Evolutionary conservation across 2,797 vertebrate species (phyloP).

Genomic region (Tragopan temminckii): DNA sequence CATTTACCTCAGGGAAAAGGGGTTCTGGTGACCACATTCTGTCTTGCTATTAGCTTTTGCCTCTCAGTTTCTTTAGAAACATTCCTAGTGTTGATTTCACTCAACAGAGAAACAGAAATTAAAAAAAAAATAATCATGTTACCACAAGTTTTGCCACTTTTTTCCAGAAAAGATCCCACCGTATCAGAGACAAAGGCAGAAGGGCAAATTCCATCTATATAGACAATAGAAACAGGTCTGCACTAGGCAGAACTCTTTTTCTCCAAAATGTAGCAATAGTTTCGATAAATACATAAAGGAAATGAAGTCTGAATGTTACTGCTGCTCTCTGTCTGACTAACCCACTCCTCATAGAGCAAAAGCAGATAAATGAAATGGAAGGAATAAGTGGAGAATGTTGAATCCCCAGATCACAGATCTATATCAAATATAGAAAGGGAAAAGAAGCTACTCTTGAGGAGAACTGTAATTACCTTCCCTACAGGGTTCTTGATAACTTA

Average conservation of each 20-base stretch:
- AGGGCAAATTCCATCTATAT: background rate
- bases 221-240: background rate
- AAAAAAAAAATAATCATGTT: background rate
- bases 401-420: background rate
- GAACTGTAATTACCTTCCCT: background rate
- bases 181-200: background rate
- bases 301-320: background rate
- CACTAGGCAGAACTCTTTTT: background rate
- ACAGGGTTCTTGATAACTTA: background rate
- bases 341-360: background rate
- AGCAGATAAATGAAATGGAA: background rate
- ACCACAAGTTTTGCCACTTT: background rate
- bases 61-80: background rate
- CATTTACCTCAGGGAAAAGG: background rate
- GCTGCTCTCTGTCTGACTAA: fast-evolving
- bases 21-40: background rate
- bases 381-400: background rate
- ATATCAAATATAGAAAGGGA: background rate
- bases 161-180: background rate
- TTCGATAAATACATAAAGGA: background rate
- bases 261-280: background rate
- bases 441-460: background rate
- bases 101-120: background rate
- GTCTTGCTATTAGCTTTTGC: background rate
- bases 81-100: background rate